phyloP scores from a whole-genome alignment of 2,797 vertebrate species.

The Gymnothorax reevesii region DNA sequence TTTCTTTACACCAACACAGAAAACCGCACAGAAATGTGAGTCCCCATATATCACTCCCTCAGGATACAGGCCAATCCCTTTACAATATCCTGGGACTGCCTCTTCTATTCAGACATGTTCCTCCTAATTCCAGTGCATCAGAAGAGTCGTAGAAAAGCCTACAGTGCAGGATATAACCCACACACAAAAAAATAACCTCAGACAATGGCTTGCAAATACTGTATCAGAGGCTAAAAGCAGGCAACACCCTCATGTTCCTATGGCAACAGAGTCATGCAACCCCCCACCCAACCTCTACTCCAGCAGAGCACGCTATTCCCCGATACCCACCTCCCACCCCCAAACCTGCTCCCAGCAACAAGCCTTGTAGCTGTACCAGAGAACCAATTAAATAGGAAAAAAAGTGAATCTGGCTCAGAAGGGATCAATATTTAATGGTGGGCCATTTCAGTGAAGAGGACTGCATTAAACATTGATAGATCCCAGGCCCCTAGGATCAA shows the following conservation, averaged over 20 bases:
- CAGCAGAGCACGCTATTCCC: not conserved
- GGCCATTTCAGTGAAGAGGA: constrained; percentile 66
- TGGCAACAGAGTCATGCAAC: constrained; percentile 11
- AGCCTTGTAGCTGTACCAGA: constrained; percentile 49
- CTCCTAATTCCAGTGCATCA: not conserved
- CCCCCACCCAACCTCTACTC: constrained; percentile 21
- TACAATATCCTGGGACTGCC: not conserved
- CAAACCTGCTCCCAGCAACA: not conserved
- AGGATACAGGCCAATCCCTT: not conserved
- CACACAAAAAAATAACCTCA: not conserved
- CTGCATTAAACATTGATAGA: constrained; percentile 80
- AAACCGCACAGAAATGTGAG: not conserved
- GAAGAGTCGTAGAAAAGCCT: not conserved
- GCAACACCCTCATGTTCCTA: not conserved
- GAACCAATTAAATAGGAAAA: constrained; percentile 33
- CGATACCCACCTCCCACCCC: not conserved
- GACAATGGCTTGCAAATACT: not conserved
- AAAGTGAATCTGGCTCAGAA: constrained; percentile 42
- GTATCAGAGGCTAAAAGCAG: not conserved
- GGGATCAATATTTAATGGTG: constrained; percentile 72
- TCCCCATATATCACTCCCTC: not conserved
- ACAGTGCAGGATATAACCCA: not conserved
- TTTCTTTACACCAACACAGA: not conserved
- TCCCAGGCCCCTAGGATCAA: constrained; percentile 64
- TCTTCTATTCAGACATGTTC: not conserved